These are phyloP conservation scores for Elysia crispata DNA, from an alignment of 2,888 invertebrate species.

Conservation along the genomic window DNA sequence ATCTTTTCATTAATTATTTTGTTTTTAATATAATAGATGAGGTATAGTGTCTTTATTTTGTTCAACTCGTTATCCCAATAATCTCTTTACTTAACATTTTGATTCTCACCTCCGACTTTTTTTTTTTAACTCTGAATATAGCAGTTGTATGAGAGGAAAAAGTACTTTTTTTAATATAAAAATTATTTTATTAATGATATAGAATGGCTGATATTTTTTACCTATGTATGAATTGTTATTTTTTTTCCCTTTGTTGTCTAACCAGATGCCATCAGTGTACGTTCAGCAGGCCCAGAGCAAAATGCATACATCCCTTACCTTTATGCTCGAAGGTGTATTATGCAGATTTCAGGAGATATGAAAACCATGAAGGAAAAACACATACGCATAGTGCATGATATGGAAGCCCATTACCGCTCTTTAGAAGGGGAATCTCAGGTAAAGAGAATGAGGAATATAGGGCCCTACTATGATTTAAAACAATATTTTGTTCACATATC, in stretches of 20 bases:
- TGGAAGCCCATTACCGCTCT: slow-evolving; percentile 68
- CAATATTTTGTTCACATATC: background rate
- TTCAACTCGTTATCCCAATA: too few relatives aligned
- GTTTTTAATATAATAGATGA: too few relatives aligned
- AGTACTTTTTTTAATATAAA: background rate
- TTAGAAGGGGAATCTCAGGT: slow-evolving; percentile 75
- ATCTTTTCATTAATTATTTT: too few relatives aligned
- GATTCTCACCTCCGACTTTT: too few relatives aligned
- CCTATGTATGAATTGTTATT: background rate
- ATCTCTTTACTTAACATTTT: too few relatives aligned
- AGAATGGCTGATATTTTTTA: background rate
- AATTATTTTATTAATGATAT: background rate
- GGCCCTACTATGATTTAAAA: background rate
- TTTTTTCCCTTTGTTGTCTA: background rate
- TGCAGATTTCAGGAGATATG: slow-evolving; percentile 73
- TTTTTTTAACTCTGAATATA: too few relatives aligned
- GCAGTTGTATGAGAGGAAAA: too few relatives aligned
- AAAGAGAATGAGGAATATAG: background rate
- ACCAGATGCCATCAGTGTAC: slow-evolving; percentile 45
- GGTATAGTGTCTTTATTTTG: too few relatives aligned
- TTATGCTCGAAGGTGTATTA: slow-evolving; percentile 69
- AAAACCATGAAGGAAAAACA: slow-evolving; percentile 73
- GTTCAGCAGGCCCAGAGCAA: slow-evolving; percentile 54
- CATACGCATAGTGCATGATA: slow-evolving; percentile 70
- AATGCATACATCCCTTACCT: slow-evolving; percentile 75